Percentiles rank a stretch among this genome's conserved stretches.
Evolutionary conservation across 2,888 invertebrate species (phyloP).

Genomic region (Drosophila affinis): DNA sequence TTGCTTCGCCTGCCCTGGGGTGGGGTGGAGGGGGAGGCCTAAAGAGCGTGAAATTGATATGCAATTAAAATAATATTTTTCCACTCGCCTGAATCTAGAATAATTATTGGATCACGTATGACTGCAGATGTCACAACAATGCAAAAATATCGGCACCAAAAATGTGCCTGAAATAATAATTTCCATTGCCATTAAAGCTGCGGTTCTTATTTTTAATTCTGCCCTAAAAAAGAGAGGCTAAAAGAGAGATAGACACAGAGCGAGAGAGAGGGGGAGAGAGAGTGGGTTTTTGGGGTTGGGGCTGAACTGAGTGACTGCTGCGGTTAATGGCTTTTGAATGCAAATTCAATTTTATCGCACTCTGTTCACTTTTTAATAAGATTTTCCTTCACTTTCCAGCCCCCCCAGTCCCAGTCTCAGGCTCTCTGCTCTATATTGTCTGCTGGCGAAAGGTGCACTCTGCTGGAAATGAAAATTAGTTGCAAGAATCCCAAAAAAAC

Average conservation of each 20-base stretch:
- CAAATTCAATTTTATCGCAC: constrained; percentile 82
- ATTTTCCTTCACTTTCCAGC: constrained; percentile 57
- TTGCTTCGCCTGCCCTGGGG: constrained; percentile 31
- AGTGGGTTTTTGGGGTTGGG: neutral
- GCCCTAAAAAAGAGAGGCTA: constrained; percentile 41
- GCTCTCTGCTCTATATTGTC: constrained; percentile 2
- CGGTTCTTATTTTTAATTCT: constrained; percentile 3
- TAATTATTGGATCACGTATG: constrained; percentile 51
- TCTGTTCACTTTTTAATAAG: constrained; percentile 82
- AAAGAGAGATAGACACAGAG: too few relatives aligned
- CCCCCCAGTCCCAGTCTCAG: neutral
- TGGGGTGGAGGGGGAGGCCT: constrained; percentile 40
- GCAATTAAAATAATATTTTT: constrained; percentile 75
- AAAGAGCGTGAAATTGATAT: constrained; percentile 73
- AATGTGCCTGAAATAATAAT: constrained; percentile 69
- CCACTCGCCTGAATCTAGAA: constrained; percentile 49
- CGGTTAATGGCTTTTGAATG: constrained; percentile 83
- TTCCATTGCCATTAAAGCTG: constrained; percentile 2
- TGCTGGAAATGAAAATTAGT: constrained; percentile 80
- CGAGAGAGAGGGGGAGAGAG: neutral
- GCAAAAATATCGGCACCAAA: constrained; percentile 30
- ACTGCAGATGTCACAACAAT: constrained; percentile 47
- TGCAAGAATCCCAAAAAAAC: constrained; percentile 59
- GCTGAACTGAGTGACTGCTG: constrained; percentile 78
- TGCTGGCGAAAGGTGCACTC: constrained; percentile 73